phyloP scores from a whole-genome alignment of 2,797 vertebrate species.

The Phataginus tricuspis region DNA sequence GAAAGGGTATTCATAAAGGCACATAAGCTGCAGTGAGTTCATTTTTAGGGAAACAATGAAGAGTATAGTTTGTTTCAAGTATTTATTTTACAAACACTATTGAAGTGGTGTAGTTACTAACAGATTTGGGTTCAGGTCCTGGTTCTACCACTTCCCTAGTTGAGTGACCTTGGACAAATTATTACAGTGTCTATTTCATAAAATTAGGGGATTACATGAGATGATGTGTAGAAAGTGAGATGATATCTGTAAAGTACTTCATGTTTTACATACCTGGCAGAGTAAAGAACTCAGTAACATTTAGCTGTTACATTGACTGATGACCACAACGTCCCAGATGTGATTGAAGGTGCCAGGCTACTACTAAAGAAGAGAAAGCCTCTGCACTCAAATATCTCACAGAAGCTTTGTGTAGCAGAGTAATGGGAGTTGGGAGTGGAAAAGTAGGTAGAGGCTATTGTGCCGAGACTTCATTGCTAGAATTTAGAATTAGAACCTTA shows the following conservation, averaged over 20 bases:
- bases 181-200: conserved; percentile 35
- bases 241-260: neutral
- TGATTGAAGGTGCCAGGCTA: conserved; percentile 29
- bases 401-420: conserved; percentile 1
- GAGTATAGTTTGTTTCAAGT: conserved; percentile 22
- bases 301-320: conserved; percentile 19
- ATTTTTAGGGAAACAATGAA: conserved; percentile 43
- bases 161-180: conserved; percentile 21
- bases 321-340: neutral
- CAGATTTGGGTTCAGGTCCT: neutral
- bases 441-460: neutral
- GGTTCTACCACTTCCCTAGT: conserved; percentile 4
- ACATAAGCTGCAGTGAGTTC: neutral
- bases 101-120: conserved; percentile 31
- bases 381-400: neutral
- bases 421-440: neutral
- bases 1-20: neutral
- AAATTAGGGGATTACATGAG: conserved; percentile 2
- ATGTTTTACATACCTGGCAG: neutral
- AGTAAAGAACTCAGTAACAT: conserved; percentile 11
- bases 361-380: conserved; percentile 19
- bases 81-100: conserved; percentile 51
- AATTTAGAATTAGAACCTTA: conserved; percentile 44
- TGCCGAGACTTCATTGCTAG: conserved; percentile 1
- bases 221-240: conserved; percentile 14